Conservation (phyloP, 2,797 vertebrate species). For the Poecilia velifera region DNA sequence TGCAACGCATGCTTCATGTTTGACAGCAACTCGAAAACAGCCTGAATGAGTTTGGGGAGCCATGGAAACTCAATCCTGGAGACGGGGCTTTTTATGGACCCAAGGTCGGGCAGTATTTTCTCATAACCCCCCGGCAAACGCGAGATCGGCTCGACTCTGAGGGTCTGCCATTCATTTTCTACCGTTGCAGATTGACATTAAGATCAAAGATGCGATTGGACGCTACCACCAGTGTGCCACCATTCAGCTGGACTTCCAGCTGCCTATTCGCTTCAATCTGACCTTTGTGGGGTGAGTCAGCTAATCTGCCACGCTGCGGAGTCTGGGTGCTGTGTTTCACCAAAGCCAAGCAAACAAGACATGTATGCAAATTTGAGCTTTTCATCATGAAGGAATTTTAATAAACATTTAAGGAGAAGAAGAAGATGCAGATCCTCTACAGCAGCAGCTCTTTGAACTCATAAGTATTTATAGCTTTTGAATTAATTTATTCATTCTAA, state of each 20-base stretch:
- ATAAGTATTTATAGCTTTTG: not conserved
- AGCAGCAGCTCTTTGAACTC: not conserved
- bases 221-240: conserved; percentile 96
- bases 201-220: conserved; percentile 94
- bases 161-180: conserved; percentile 20
- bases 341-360: conserved; percentile 15
- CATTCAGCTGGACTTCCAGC: conserved; percentile 96
- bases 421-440: not conserved
- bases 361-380: conserved; percentile 19
- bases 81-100: conserved; percentile 97
- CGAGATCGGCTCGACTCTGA: conserved; percentile 1
- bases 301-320: conserved; percentile 31
- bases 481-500: not conserved
- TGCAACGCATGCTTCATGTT: conserved; percentile 15
- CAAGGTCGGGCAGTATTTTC: conserved; percentile 81
- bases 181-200: conserved; percentile 90
- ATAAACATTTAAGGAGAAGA: conserved; percentile 7
- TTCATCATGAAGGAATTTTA: conserved; percentile 8
- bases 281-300: conserved; percentile 91
- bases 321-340: conserved; percentile 30
- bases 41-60: conserved; percentile 90
- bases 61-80: conserved; percentile 91
- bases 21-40: conserved; percentile 92
- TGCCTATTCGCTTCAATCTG: conserved; percentile 92
- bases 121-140: not conserved